Percentiles rank a stretch among this genome's conserved stretches.
These are phyloP conservation scores for Holacanthella duospinosa DNA, from an alignment of 2,888 invertebrate genomes.

Conservation along the genomic window DNA sequence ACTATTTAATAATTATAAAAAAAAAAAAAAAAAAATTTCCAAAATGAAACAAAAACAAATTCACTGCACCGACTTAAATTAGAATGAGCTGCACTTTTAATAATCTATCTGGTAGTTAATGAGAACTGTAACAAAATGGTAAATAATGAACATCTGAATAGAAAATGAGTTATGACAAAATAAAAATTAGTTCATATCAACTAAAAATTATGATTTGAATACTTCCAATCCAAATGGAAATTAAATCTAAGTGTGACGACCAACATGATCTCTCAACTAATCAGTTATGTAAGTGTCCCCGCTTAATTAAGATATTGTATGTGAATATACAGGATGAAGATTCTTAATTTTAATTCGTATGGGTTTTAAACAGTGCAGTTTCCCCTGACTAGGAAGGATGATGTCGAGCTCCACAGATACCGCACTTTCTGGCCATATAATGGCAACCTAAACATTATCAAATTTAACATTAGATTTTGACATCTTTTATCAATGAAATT, in stretches of 20 bases:
- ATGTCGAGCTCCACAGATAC: slow-evolving; percentile 74
- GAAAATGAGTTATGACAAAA: slow-evolving; percentile 3
- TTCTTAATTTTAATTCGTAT: background rate
- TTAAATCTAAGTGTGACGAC: background rate
- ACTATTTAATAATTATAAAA: background rate
- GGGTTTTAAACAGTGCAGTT: too few relatives aligned
- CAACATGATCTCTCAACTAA: background rate
- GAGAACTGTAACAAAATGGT: background rate
- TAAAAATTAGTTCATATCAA: background rate
- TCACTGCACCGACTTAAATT: background rate
- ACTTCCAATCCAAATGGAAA: background rate
- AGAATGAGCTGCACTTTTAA: background rate
- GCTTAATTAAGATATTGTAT: background rate
- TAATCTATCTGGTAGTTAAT: background rate
- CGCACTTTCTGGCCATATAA: slow-evolving; percentile 67
- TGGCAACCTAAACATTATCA: slow-evolving; percentile 57
- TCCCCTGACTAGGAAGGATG: slow-evolving; percentile 34
- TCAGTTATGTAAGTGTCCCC: background rate
- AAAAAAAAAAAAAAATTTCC: background rate
- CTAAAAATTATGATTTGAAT: background rate
- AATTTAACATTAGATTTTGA: background rate
- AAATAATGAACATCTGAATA: background rate
- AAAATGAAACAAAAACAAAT: background rate
- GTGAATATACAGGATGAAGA: background rate
- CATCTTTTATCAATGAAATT: background rate